A percentile compares a stretch with the other conserved stretches of the same genome.
phyloP scores from a whole-genome alignment of 2,888 invertebrate genomes.

The Polietes domitor region DNA sequence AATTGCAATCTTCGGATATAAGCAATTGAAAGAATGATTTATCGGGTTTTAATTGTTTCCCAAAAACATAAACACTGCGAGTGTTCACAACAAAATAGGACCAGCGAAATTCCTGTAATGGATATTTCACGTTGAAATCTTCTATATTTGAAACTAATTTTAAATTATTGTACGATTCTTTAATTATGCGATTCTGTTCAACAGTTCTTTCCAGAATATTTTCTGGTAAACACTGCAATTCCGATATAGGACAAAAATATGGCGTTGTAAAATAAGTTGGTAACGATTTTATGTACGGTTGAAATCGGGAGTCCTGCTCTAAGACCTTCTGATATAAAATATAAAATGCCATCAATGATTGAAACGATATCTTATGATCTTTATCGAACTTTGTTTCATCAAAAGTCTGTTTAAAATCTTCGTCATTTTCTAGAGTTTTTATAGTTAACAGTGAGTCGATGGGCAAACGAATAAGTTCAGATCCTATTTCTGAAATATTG shows the following conservation, averaged over 20 bases:
- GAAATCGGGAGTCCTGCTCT: conserved; percentile 82
- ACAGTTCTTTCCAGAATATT: conserved; percentile 82
- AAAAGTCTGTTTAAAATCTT: conserved; percentile 82
- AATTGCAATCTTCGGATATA: conserved; percentile 84
- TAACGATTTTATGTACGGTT: conserved; percentile 86
- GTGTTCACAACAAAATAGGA: conserved; percentile 93
- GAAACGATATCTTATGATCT: conserved; percentile 83
- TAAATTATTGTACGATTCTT: conserved; percentile 71
- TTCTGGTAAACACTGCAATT: conserved; percentile 83
- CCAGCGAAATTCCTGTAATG: conserved; percentile 86
- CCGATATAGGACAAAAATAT: conserved; percentile 84
- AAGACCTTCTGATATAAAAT: conserved; percentile 86
- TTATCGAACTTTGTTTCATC: conserved; percentile 70
- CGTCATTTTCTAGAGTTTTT: conserved; percentile 83
- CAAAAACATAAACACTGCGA: conserved; percentile 89
- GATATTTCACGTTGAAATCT: conserved; percentile 81
- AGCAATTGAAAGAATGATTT: conserved; percentile 76
- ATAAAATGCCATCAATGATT: conserved; percentile 88
- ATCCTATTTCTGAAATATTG: conserved; percentile 82
- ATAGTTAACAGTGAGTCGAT: conserved; percentile 83
- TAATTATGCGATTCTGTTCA: conserved; percentile 82
- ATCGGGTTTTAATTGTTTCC: conserved; percentile 81
- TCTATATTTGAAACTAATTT: conserved; percentile 60
- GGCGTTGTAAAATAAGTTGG: conserved; percentile 86
- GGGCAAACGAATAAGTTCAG: conserved; percentile 84